Evolutionary conservation across 2,888 invertebrate genomes (phyloP).

Genomic region (Dastarcus helophoroides): DNA sequence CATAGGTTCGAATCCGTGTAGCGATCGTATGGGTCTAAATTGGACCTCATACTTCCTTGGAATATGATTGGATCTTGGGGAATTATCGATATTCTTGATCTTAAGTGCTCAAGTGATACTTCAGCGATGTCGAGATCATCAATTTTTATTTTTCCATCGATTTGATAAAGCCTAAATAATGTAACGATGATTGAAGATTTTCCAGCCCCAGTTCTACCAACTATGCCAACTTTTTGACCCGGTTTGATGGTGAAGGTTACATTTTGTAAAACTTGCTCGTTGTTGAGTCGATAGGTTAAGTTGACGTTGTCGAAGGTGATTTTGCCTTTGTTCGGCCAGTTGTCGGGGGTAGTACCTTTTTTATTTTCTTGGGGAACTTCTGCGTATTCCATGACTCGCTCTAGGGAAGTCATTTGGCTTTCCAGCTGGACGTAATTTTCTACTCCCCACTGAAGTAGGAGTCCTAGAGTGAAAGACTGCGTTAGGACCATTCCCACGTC

Average conservation of each 20-base stretch:
- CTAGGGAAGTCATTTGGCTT: conserved; percentile 83
- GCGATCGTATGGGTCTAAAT: conserved; percentile 23
- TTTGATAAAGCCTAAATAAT: conserved; percentile 60
- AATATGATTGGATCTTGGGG: conserved; percentile 43
- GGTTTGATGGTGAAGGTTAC: conserved; percentile 55
- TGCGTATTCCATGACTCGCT: conserved; percentile 50
- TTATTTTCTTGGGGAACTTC: conserved; percentile 35
- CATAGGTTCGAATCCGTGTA: conserved; percentile 26
- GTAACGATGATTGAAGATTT: conserved; percentile 67
- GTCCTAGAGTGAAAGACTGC: conserved; percentile 67
- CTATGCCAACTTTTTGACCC: conserved; percentile 64
- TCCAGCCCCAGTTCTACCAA: conserved; percentile 79
- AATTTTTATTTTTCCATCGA: conserved; percentile 58
- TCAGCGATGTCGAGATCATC: conserved; percentile 23
- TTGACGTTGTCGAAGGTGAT: conserved; percentile 49
- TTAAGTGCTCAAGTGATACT: conserved; percentile 38
- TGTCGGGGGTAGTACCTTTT: conserved; percentile 38
- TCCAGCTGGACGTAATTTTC: conserved; percentile 73
- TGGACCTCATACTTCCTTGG: conserved; percentile 43
- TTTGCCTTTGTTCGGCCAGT: conserved; percentile 50
- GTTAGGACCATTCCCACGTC: conserved; percentile 70
- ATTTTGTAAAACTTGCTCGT: conserved; percentile 55
- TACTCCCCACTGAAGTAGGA: conserved; percentile 49
- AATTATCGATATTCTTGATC: conserved; percentile 42
- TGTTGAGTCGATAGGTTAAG: conserved; percentile 58